phyloP scores from a whole-genome alignment of 2,113 vertebrate species.

The Tursiops truncatus region DNA sequence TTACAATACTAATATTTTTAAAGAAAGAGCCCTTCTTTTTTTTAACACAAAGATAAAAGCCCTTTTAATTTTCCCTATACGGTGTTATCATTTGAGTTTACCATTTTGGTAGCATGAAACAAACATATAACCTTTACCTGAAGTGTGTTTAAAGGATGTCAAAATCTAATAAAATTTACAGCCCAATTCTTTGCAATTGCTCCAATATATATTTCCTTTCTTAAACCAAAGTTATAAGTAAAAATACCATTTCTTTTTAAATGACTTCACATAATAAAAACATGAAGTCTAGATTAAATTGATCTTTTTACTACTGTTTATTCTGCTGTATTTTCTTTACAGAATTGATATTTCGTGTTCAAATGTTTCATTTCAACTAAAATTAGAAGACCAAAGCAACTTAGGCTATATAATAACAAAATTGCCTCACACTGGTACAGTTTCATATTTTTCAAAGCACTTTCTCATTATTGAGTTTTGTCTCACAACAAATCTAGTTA shows the following conservation, averaged over 20 bases:
- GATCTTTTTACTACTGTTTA: conserved; percentile 42
- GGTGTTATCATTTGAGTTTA: neutral
- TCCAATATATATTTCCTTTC: conserved; percentile 36
- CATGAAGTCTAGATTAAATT: conserved; percentile 57
- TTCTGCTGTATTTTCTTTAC: conserved; percentile 21
- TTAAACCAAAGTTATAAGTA: conserved; percentile 46
- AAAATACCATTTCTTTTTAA: conserved; percentile 46
- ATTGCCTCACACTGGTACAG: conserved; percentile 9
- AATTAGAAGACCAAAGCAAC: conserved; percentile 66
- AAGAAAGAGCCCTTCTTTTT: neutral
- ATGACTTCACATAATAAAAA: conserved; percentile 63
- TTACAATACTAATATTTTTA: neutral
- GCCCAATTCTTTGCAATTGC: conserved; percentile 21
- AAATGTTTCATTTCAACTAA: conserved; percentile 67
- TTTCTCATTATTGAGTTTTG: conserved; percentile 61
- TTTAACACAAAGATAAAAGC: neutral
- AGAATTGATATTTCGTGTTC: conserved; percentile 62
- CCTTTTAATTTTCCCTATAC: conserved; percentile 5
- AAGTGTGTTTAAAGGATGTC: conserved; percentile 49
- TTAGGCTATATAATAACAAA: conserved; percentile 58
- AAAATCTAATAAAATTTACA: conserved; percentile 62
- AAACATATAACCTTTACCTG: conserved; percentile 12
- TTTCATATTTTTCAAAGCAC: conserved; percentile 58
- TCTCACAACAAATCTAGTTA: conserved; percentile 47
- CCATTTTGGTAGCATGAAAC: conserved; percentile 8